A percentile compares a stretch with the other conserved stretches of the same genome.
Evolutionary conservation across 2,113 vertebrate species (phyloP).

Genomic region (Calidris pugnax): DNA sequence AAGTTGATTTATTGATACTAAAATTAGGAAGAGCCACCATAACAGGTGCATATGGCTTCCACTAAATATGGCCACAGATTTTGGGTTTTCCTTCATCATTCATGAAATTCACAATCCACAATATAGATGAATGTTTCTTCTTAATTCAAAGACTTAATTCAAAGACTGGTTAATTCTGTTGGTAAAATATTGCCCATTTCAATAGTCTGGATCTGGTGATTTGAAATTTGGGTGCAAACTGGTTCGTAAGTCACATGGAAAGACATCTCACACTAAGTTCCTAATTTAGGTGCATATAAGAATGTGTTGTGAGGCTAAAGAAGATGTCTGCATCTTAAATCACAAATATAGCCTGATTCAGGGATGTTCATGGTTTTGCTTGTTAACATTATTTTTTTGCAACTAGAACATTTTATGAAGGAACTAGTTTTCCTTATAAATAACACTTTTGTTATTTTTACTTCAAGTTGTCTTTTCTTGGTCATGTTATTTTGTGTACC

Average conservation of each 20-base stretch:
- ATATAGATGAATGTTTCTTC: neutral
- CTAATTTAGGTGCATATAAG: neutral
- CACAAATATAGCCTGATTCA: neutral
- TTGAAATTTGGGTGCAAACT: neutral
- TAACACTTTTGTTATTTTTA: neutral
- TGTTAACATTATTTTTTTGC: neutral
- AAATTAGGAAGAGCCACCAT: neutral
- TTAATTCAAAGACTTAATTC: neutral
- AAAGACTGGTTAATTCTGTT: neutral
- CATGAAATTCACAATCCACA: neutral
- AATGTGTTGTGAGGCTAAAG: neutral
- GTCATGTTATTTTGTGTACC: neutral
- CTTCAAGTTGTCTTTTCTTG: neutral
- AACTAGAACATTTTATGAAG: neutral
- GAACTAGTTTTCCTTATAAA: neutral
- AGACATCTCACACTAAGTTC: accelerated
- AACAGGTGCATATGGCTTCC: neutral
- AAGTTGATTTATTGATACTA: neutral
- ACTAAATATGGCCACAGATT: neutral
- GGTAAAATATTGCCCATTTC: neutral
- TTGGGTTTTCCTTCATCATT: neutral
- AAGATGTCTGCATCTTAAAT: neutral
- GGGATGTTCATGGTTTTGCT: neutral
- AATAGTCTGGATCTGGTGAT: neutral
- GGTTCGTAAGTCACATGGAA: neutral